Percentiles rank a stretch among this genome's conserved stretches.
phyloP scores from a whole-genome alignment of 2,888 invertebrate species.

The Drosophila mercatorum region DNA sequence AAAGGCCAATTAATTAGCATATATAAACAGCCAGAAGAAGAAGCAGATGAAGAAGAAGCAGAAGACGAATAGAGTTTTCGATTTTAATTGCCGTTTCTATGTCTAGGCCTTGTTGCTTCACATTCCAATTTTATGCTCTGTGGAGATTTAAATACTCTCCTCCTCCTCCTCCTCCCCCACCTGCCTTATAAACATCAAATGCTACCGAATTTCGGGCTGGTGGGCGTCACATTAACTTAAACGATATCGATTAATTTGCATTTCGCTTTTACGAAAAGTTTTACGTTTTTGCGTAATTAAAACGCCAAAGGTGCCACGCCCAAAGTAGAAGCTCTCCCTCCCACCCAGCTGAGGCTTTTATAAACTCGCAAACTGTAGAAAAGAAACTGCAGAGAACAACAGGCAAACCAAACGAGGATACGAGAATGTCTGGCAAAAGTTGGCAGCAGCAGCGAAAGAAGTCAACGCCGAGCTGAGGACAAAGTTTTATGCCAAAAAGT shows the following conservation, averaged over 20 bases:
- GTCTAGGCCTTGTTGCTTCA: slow-evolving; percentile 28
- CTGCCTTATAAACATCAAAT: slow-evolving; percentile 45
- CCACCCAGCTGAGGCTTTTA: slow-evolving; percentile 40
- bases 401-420: slow-evolving; percentile 22
- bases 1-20: slow-evolving; percentile 72
- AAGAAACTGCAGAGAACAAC: slow-evolving; percentile 30
- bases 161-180: not conserved
- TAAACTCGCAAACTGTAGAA: slow-evolving; percentile 52
- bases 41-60: slow-evolving; percentile 24
- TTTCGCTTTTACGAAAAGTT: slow-evolving; percentile 60
- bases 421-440: slow-evolving; percentile 64
- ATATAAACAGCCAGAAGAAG: slow-evolving; percentile 55
- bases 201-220: slow-evolving; percentile 21
- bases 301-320: slow-evolving; percentile 79
- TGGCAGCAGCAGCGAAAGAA: slow-evolving; percentile 63
- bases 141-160: slow-evolving; percentile 26
- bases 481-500: slow-evolving; percentile 78
- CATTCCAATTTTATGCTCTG: slow-evolving; percentile 29
- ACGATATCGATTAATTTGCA: slow-evolving; percentile 79
- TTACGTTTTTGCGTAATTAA: slow-evolving; percentile 70
- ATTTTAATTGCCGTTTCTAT: slow-evolving; percentile 32
- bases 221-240: slow-evolving; percentile 63
- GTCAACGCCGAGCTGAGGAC: slow-evolving; percentile 71
- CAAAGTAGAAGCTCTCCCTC: slow-evolving; percentile 15
- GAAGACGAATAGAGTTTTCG: slow-evolving; percentile 37